Evolutionary conservation across 1,140 invertebrate species (phyloP), one percentile per base, ranked within the genome.

Genomic region (Nymphalis io): DNA sequence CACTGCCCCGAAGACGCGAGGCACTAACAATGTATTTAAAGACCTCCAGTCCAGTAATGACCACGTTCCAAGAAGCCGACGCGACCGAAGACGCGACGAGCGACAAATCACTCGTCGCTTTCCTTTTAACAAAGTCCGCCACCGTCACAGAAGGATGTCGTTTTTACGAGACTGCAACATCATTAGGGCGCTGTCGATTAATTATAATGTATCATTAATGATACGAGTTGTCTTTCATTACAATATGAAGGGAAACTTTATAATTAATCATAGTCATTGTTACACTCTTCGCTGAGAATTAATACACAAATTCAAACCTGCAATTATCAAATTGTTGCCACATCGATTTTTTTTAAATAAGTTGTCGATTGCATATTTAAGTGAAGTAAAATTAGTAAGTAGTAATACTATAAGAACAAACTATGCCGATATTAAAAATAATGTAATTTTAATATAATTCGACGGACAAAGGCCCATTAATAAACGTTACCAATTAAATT

Each of bases 101-200:
- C 48, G 48, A 10, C 18, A 3, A 11, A 13, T 53, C 20, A 10
- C 18, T 53, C 48, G 20, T 21, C 48, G 48, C 48, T 53, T 6
- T 20, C 18, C 20, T 53, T 20, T 13, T 23, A 21, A 13, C 18
- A 11, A 3, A 15, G 40, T 0, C 12, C 40, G 11, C 12, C 40
- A 12, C 40, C 40, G n/a, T 44, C 40, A 0, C 40, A 6, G n/a
- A n/a, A 5, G n/a, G 44, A 46, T 46, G 44, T 18, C 8, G 8
- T 8, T 13, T 21, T 6, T 51, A 21, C 20, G 13, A 5, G 20
- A 8, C 48, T 20, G 48, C 48, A 53, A 20, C 20, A 53, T 53
- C 48, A 53, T 53, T 53, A 53, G 48, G 48, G 20, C 18, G 48
- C 12, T 53, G 48, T 21, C 21, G 48, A 53, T 53, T 53, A 53